phyloP scores from a whole-genome alignment of 2,797 vertebrate genomes.

The Ficedula albicollis region DNA sequence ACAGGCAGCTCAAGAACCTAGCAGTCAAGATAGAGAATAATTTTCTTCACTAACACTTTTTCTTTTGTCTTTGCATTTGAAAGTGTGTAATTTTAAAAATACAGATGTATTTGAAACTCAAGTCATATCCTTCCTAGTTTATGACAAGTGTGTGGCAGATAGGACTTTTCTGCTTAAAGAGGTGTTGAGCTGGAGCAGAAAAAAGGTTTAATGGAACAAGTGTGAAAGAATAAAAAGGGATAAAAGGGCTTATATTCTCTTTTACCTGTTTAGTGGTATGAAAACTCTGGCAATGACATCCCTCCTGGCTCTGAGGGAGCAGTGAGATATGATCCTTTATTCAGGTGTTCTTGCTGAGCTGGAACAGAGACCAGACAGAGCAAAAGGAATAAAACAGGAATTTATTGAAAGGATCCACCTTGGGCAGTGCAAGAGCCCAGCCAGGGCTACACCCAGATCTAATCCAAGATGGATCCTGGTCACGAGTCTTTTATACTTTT shows the following conservation, averaged over 20 bases:
- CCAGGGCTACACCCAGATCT: too few species aligned
- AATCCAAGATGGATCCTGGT: too few species aligned
- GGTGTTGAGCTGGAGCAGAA: neutral
- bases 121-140: fast-evolving
- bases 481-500: too few species aligned
- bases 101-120: neutral
- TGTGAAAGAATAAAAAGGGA: neutral
- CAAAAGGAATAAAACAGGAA: too few species aligned
- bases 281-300: neutral
- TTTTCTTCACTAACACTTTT: neutral
- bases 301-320: neutral
- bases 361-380: too few species aligned
- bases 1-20: neutral
- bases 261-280: neutral
- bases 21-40: neutral
- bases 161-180: neutral
- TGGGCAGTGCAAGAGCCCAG: too few species aligned
- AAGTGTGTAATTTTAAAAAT: neutral
- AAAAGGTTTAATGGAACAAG: neutral
- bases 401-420: too few species aligned
- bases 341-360: neutral
- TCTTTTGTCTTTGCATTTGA: neutral
- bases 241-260: neutral
- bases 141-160: neutral
- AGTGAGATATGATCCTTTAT: neutral